These are phyloP conservation scores for Vipera ursinii DNA, from an alignment of 2,797 vertebrate genomes.

Conservation along the genomic window DNA sequence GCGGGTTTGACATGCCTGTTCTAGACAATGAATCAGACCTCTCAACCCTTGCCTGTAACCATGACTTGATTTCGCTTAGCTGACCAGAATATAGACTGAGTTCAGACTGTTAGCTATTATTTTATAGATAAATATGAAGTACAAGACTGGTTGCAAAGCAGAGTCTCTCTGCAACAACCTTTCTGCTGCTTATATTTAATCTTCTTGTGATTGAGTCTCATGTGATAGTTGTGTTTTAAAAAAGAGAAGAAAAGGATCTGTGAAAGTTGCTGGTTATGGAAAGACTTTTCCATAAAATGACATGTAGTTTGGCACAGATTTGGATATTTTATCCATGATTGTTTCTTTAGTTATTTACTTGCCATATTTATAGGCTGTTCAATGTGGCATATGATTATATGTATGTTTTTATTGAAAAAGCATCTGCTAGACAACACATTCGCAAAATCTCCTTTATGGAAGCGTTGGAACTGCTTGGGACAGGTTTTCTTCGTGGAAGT, in stretches of 20 bases:
- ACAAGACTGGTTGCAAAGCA: not conserved
- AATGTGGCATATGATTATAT: not conserved
- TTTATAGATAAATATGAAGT: not conserved
- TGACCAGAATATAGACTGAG: not conserved
- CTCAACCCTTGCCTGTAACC: not conserved
- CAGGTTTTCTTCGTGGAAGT: slow-evolving; percentile 86
- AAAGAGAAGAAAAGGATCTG: not conserved
- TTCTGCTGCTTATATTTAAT: not conserved
- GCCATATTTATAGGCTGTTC: not conserved
- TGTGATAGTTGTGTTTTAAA: not conserved
- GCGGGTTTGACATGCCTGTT: not conserved
- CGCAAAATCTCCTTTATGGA: slow-evolving; percentile 81
- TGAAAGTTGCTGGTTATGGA: not conserved
- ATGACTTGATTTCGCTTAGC: not conserved
- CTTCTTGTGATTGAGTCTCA: not conserved
- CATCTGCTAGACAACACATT: slow-evolving; percentile 66
- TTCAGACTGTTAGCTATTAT: not conserved
- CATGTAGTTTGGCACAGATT: not conserved
- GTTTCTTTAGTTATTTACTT: not conserved
- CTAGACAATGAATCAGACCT: not conserved
- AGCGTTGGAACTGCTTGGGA: slow-evolving; percentile 83
- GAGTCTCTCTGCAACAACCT: not conserved
- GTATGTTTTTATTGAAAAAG: slow-evolving; percentile 41
- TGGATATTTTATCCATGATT: not conserved
- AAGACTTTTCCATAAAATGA: not conserved